phyloP scores from a whole-genome alignment of 2,113 vertebrate species.

The Trichomycterus rosablanca region DNA sequence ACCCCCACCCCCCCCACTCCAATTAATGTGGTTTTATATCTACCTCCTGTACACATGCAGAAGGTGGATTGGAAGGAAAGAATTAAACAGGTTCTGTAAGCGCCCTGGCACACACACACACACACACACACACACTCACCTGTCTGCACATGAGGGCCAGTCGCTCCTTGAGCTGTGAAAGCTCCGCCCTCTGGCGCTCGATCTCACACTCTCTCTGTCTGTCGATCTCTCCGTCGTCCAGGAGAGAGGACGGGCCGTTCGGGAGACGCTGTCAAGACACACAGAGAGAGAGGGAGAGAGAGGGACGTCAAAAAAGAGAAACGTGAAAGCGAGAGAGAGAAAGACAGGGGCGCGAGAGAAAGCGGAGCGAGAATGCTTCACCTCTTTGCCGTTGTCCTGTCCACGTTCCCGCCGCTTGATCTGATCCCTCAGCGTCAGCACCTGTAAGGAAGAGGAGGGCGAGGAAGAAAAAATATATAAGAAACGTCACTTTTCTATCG shows the following conservation, averaged over 20 bases:
- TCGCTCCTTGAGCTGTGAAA: conserved; percentile 83
- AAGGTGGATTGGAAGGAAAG: no score
- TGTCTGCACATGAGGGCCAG: conserved; percentile 85
- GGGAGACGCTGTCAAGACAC: conserved; percentile 67
- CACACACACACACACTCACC: conserved; percentile 48
- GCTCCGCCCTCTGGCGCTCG: conserved; percentile 78
- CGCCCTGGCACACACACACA: conserved; percentile 23
- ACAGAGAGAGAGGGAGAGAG: conserved; percentile 8
- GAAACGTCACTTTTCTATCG: no score
- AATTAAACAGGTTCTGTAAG: no score
- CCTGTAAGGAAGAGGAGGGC: conserved; percentile 47
- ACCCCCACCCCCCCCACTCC: no score
- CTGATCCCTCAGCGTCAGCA: conserved; percentile 66
- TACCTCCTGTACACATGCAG: background rate
- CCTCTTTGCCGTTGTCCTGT: conserved; percentile 70
- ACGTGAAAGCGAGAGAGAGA: background rate
- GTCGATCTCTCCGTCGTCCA: conserved; percentile 62
- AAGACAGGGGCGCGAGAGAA: background rate
- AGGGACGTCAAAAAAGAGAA: background rate
- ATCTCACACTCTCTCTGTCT: conserved; percentile 75
- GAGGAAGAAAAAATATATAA: no score
- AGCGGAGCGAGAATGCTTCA: conserved; percentile 43
- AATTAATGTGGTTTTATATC: background rate
- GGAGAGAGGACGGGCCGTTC: conserved; percentile 74
- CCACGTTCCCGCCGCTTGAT: conserved; percentile 72